A percentile compares a stretch with the other conserved stretches of the same genome.
These are phyloP conservation scores for Aurelia sp. DNA, from an alignment of 30 jellyfish, hydroid and myxozoan genomes.

Conservation along the genomic window DNA sequence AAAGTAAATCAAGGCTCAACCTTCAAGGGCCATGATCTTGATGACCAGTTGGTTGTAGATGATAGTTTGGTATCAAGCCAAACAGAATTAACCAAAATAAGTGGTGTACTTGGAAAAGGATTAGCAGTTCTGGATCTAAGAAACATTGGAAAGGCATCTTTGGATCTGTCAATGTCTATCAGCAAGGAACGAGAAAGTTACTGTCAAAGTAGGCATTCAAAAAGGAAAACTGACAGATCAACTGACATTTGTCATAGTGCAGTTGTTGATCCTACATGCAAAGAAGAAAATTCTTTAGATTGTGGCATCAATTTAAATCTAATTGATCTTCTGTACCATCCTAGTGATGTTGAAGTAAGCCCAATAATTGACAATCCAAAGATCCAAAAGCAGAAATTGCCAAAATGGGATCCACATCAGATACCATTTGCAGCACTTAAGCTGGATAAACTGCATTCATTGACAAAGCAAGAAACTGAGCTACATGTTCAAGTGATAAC, in stretches of 20 bases:
- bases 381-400: constrained; percentile 40
- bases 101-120: constrained; percentile 61
- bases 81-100: too few relatives aligned
- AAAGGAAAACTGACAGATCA: constrained; percentile 16
- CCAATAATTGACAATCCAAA: constrained; percentile 88
- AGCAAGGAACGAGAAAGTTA: constrained; percentile 15
- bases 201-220: constrained; percentile 55
- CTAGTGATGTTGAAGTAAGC: constrained; percentile 77
- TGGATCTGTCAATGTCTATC: constrained; percentile 2
- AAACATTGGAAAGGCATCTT: constrained; percentile 10
- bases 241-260: background rate
- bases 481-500: constrained; percentile 36
- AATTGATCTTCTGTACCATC: constrained; percentile 85
- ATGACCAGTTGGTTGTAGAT: too few relatives aligned
- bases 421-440: constrained; percentile 54
- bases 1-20: too few relatives aligned
- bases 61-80: constrained; percentile 1
- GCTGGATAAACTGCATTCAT: constrained; percentile 22
- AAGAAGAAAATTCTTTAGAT: background rate
- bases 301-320: constrained; percentile 66
- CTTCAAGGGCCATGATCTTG: too few relatives aligned
- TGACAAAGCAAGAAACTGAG: constrained; percentile 53
- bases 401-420: constrained; percentile 80
- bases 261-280: background rate
- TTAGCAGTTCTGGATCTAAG: constrained; percentile 57